These are phyloP conservation scores for Anolis carolinensis DNA, from an alignment of 2,113 vertebrate species.

Conservation along the genomic window DNA sequence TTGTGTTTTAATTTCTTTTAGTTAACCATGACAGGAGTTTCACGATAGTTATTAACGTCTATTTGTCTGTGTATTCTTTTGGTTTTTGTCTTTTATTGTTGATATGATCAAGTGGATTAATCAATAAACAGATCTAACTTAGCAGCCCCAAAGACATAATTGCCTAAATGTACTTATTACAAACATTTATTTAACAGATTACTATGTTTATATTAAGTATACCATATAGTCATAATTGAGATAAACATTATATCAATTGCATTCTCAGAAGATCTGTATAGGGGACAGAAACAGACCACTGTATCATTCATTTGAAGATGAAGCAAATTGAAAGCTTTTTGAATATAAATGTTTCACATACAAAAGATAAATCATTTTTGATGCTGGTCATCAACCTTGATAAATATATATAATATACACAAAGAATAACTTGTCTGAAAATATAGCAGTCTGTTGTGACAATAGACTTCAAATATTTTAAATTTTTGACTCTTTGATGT, in stretches of 20 bases:
- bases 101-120: too few relatives aligned
- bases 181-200: background rate
- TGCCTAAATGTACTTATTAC: background rate
- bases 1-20: too few relatives aligned
- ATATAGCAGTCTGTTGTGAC: background rate
- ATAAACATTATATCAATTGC: background rate
- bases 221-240: background rate
- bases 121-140: too few relatives aligned
- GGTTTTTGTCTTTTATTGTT: too few relatives aligned
- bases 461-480: background rate
- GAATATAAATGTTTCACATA: background rate
- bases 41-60: too few relatives aligned
- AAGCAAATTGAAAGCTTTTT: background rate
- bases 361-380: background rate
- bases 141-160: background rate
- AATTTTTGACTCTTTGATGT: too few relatives aligned
- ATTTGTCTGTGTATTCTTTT: too few relatives aligned
- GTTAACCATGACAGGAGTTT: too few relatives aligned
- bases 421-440: background rate
- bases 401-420: background rate
- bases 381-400: too few relatives aligned
- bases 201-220: background rate
- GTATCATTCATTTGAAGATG: background rate
- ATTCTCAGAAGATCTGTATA: background rate
- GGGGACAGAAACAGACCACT: background rate